phyloP scores from a whole-genome alignment of 2,888 invertebrate genomes.

The Amitus sp. region DNA sequence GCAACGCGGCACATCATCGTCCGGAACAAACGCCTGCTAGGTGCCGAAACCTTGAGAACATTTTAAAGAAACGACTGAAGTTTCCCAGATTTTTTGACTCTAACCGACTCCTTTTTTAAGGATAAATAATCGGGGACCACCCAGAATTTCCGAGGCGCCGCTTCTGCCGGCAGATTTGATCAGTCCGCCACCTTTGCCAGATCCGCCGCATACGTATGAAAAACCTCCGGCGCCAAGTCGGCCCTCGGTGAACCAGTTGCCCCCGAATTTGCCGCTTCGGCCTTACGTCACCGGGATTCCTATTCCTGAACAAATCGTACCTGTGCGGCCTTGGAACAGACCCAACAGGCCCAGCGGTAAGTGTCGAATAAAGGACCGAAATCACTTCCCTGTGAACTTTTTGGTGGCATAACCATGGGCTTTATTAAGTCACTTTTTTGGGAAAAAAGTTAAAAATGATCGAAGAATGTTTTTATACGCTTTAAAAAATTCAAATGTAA shows the following conservation, averaged over 20 bases:
- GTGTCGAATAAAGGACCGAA: too few species aligned
- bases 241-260: conserved; percentile 66
- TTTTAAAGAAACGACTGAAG: too few species aligned
- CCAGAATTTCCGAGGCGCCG: conserved; percentile 82
- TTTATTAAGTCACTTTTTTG: too few species aligned
- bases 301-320: conserved; percentile 79
- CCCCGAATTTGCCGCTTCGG: conserved; percentile 69
- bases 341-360: conserved; percentile 48
- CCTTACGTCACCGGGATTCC: conserved; percentile 77
- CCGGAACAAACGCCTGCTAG: conserved; percentile 67
- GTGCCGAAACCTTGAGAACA: neutral
- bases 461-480: too few species aligned
- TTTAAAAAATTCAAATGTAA: too few species aligned
- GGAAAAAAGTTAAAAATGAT: too few species aligned
- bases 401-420: too few species aligned
- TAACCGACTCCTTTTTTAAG: too few species aligned
- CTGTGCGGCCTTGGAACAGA: conserved; percentile 58
- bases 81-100: too few species aligned
- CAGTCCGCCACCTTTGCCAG: conserved; percentile 68
- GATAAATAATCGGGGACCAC: conserved; percentile 91
- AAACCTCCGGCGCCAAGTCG: conserved; percentile 68
- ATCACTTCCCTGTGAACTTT: too few species aligned
- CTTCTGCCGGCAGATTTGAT: conserved; percentile 75
- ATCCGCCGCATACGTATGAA: conserved; percentile 77
- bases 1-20: conserved; percentile 76